Conservation (phyloP, 1,140 invertebrate genomes). For the Zaprionus ghesquierei region DNA sequence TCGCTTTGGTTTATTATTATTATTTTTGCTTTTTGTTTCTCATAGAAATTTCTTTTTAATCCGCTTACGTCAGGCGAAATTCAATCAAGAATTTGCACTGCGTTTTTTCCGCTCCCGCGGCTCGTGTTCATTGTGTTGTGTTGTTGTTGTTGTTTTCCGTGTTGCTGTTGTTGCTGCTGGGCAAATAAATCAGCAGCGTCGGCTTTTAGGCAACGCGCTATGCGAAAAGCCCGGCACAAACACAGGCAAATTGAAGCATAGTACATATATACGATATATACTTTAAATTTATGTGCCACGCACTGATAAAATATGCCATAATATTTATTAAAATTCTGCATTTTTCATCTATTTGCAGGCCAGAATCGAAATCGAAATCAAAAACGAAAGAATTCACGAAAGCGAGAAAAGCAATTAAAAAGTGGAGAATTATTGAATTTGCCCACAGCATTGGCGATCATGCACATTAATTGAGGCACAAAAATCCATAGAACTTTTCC, state of each 20-base stretch:
- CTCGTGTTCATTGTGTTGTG: neutral
- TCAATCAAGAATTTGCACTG: conserved; percentile 62
- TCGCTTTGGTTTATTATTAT: conserved; percentile 43
- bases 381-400: too few relatives aligned
- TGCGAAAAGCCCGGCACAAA: neutral
- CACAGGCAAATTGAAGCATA: conserved; percentile 38
- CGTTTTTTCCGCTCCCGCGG: neutral
- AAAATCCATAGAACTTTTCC: neutral
- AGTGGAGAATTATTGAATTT: neutral
- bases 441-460: neutral
- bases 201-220: conserved; percentile 39
- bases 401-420: too few relatives aligned
- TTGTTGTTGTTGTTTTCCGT: neutral
- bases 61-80: conserved; percentile 65
- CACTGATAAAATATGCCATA: conserved; percentile 31
- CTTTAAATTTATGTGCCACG: conserved; percentile 40
- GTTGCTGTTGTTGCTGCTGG: neutral
- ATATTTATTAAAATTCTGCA: conserved; percentile 16
- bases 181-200: conserved; percentile 46
- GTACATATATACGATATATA: too few relatives aligned
- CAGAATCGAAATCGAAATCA: neutral
- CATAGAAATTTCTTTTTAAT: conserved; percentile 65
- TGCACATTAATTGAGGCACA: neutral
- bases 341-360: conserved; percentile 3
- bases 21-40: conserved; percentile 24